Conservation (phyloP, 2,888 invertebrate genomes). For the Anoplius nigerrimus region DNA sequence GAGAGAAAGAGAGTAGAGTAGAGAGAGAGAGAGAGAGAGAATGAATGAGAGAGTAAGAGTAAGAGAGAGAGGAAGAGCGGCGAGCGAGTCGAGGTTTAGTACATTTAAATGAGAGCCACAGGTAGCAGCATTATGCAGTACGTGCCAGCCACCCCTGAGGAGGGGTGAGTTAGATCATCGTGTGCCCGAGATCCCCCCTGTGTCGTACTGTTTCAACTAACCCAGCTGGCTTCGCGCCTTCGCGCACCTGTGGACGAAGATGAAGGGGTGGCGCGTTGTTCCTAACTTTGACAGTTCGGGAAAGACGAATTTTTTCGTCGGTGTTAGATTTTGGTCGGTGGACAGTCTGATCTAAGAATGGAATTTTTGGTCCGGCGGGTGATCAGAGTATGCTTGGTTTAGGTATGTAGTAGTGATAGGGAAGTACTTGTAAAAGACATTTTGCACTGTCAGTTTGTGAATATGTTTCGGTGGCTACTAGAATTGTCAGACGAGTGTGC, state of each 20-base stretch:
- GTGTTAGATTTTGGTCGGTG: neutral
- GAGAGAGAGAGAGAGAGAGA: slow-evolving; percentile 30
- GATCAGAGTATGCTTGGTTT: neutral
- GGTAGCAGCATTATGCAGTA: slow-evolving; percentile 71
- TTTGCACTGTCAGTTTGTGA: too few species aligned
- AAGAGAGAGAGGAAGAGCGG: slow-evolving; percentile 39
- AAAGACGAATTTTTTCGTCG: neutral
- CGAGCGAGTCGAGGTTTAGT: slow-evolving; percentile 61
- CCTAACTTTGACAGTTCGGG: slow-evolving; percentile 1
- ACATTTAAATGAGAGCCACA: slow-evolving; percentile 73
- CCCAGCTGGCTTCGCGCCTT: slow-evolving; percentile 54
- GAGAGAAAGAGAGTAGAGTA: slow-evolving; percentile 30
- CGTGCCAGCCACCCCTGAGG: slow-evolving; percentile 65
- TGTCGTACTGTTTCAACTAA: slow-evolving; percentile 58
- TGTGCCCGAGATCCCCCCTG: slow-evolving; percentile 51
- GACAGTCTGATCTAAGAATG: neutral
- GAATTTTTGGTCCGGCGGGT: neutral
- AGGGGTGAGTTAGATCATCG: slow-evolving; percentile 67
- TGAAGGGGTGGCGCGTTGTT: slow-evolving; percentile 20
- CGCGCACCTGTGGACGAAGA: slow-evolving; percentile 50
- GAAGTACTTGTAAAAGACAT: too few species aligned
- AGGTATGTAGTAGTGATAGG: too few species aligned
- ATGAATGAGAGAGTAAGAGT: slow-evolving; percentile 23
- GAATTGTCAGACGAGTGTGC: too few species aligned
- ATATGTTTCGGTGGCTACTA: too few species aligned